These are phyloP conservation scores for Microctonus aethiopoides DNA, from an alignment of 2,888 invertebrate genomes.

Conservation along the genomic window DNA sequence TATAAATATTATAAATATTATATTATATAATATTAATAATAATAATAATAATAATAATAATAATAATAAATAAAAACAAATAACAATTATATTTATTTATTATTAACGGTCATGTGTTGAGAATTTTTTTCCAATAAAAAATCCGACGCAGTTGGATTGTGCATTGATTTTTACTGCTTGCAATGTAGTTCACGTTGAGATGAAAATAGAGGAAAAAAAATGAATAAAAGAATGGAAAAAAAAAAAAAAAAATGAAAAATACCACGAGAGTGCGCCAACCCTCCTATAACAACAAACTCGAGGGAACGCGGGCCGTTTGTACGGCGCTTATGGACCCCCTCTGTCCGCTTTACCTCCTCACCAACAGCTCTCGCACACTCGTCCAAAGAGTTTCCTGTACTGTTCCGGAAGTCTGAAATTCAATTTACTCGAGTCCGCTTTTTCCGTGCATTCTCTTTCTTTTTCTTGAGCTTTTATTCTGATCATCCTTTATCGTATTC, in stretches of 20 bases:
- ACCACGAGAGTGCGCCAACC: conserved; percentile 31
- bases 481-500: not conserved
- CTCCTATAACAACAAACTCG: conserved; percentile 15
- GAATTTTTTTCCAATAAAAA: conserved; percentile 1
- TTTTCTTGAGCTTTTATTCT: not conserved
- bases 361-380: conserved; percentile 9
- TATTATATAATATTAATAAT: too few relatives aligned
- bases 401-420: conserved; percentile 55
- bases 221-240: conserved; percentile 6
- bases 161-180: conserved; percentile 16
- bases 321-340: conserved; percentile 55
- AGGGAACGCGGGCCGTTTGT: conserved; percentile 48
- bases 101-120: not conserved
- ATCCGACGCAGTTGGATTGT: conserved; percentile 2
- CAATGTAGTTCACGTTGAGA: not conserved
- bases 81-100: too few relatives aligned
- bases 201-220: conserved; percentile 6
- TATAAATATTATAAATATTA: too few relatives aligned
- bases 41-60: too few relatives aligned
- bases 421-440: conserved; percentile 48
- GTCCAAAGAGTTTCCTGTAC: conserved; percentile 45
- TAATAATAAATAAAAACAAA: not conserved
- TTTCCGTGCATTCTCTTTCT: not conserved
- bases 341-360: conserved; percentile 33
- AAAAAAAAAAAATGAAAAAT: conserved; percentile 21